Percentiles rank a stretch among this genome's conserved stretches.
Evolutionary conservation across 2,113 vertebrate genomes (phyloP).

Genomic region (Pagrus major): DNA sequence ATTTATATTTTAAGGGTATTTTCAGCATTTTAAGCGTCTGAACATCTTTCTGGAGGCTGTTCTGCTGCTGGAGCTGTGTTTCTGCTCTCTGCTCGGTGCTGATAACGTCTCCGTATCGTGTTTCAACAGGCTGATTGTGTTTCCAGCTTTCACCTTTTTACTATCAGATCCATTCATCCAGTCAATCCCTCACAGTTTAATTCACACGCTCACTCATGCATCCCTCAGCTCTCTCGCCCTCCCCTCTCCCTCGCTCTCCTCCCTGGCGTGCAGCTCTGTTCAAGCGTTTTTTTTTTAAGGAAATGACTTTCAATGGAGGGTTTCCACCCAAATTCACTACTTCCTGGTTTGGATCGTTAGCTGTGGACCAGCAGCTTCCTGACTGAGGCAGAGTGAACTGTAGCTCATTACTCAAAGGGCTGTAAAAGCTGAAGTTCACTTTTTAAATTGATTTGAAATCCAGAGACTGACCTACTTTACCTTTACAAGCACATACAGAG

Average conservation of each 20-base stretch:
- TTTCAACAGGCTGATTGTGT: constrained; percentile 51
- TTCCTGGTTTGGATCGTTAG: constrained; percentile 45
- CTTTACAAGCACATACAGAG: neutral
- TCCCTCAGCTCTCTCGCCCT: neutral
- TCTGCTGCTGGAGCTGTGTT: neutral
- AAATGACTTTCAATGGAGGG: constrained; percentile 56
- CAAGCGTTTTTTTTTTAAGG: constrained; percentile 49
- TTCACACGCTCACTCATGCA: constrained; percentile 14
- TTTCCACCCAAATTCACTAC: constrained; percentile 34
- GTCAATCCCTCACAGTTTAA: neutral
- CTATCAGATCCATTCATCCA: constrained; percentile 18
- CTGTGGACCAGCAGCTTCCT: constrained; percentile 34
- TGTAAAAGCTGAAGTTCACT: neutral
- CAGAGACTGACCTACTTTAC: neutral
- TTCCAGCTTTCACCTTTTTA: constrained; percentile 43
- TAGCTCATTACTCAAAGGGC: neutral
- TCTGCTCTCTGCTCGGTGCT: constrained; percentile 14
- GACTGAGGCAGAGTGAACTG: neutral
- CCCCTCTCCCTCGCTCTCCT: neutral
- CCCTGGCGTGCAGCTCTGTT: constrained; percentile 3
- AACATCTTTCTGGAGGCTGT: neutral
- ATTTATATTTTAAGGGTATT: too few relatives aligned
- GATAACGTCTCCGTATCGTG: constrained; percentile 52
- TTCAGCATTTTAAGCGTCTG: too few relatives aligned
- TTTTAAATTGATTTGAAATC: neutral